phyloP scores from a whole-genome alignment of 2,888 invertebrate genomes.

The Horisme vitalbata region DNA sequence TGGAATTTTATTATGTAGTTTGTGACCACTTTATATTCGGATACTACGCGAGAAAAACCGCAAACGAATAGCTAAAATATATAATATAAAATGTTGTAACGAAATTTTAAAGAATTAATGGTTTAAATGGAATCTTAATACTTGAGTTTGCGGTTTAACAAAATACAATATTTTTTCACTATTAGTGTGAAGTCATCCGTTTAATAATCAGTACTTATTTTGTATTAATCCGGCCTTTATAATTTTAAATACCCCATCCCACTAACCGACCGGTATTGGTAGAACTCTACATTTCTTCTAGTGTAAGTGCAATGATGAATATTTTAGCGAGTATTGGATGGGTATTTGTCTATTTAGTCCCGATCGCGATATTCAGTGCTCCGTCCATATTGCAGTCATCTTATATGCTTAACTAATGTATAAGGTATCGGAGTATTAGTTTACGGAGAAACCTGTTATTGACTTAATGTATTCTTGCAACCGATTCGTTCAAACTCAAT shows the following conservation, averaged over 20 bases:
- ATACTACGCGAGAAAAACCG: no score
- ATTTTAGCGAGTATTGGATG: constrained; percentile 31
- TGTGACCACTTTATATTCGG: no score
- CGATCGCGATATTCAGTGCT: not conserved
- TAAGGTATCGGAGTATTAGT: constrained; percentile 4
- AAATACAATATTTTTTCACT: no score
- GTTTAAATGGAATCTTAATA: no score
- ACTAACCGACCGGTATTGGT: constrained; percentile 42
- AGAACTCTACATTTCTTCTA: constrained; percentile 47
- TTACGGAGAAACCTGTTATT: constrained; percentile 12
- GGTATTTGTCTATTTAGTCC: constrained; percentile 20
- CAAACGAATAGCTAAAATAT: no score
- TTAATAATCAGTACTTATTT: no score
- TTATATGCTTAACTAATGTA: constrained; percentile 18
- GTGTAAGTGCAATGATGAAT: constrained; percentile 47
- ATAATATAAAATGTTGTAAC: no score
- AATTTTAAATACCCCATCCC: not conserved
- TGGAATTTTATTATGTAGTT: no score
- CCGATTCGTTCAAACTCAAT: no score
- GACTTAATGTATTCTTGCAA: not conserved
- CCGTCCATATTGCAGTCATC: constrained; percentile 14
- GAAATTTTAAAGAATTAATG: no score
- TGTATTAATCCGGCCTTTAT: constrained; percentile 7
- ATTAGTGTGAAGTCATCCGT: no score
- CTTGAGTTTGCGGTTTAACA: no score